A percentile compares a stretch with the other conserved stretches of the same genome.
phyloP scores from a whole-genome alignment of 2,113 vertebrate genomes.

The Smithornis capensis region DNA sequence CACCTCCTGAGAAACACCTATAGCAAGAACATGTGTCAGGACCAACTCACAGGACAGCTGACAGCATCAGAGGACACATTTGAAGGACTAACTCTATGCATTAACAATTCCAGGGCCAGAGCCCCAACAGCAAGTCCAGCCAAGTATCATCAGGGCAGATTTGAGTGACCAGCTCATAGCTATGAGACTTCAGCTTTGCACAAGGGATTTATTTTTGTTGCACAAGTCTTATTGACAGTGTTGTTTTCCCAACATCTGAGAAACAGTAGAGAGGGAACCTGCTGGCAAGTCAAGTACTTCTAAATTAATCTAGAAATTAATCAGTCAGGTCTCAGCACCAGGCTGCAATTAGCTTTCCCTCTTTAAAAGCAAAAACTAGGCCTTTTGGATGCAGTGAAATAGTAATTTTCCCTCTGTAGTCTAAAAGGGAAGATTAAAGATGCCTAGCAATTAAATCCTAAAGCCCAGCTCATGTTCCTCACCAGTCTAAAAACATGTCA shows the following conservation, averaged over 20 bases:
- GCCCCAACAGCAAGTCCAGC: neutral
- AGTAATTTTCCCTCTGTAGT: neutral
- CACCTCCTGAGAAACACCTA: conserved; percentile 57
- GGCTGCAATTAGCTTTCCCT: neutral
- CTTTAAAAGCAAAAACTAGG: neutral
- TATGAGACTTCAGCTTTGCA: accelerated
- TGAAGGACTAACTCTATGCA: neutral
- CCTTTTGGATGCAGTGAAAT: neutral
- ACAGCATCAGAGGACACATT: neutral
- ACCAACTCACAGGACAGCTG: neutral
- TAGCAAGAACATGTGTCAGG: neutral
- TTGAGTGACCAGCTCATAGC: neutral
- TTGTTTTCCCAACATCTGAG: conserved; percentile 25
- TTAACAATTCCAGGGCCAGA: neutral
- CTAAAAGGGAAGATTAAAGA: neutral
- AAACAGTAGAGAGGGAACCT: neutral
- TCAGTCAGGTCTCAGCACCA: neutral
- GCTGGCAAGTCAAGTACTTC: conserved; percentile 41
- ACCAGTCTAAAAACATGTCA: neutral
- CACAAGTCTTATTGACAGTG: neutral
- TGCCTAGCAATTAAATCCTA: neutral
- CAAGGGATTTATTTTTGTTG: neutral
- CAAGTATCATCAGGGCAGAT: neutral
- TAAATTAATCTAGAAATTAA: conserved; percentile 37
- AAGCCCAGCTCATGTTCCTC: neutral